These are phyloP conservation scores for Cygnus olor DNA, from an alignment of 2,797 vertebrate species.

Conservation along the genomic window DNA sequence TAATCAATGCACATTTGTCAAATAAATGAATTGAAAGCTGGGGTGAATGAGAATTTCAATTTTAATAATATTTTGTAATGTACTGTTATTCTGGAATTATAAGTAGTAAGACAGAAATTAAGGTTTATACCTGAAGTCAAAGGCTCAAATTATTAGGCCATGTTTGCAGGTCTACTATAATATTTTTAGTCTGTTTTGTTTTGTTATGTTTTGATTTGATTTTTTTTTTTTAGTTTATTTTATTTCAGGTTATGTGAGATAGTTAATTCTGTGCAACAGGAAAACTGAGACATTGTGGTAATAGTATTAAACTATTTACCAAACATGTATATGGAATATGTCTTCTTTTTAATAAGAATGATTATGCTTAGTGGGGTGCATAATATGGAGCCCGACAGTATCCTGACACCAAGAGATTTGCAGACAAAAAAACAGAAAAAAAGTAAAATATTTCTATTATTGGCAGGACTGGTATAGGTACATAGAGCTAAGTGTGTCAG, in stretches of 20 bases:
- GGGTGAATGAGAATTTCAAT: neutral
- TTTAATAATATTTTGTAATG: neutral
- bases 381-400: neutral
- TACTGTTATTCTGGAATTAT: neutral
- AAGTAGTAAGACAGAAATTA: neutral
- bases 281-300: neutral
- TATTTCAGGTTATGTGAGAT: neutral
- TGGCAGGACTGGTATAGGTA: neutral
- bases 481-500: neutral
- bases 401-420: neutral
- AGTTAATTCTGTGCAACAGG: neutral
- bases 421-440: neutral
- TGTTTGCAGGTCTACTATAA: neutral
- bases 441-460: neutral
- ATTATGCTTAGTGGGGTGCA: neutral
- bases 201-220: neutral
- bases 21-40: neutral
- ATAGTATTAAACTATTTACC: neutral
- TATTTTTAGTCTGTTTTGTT: neutral
- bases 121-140: neutral
- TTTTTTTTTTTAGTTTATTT: neutral
- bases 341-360: neutral
- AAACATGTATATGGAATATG: neutral
- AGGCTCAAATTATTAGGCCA: neutral
- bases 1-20: neutral